These are phyloP conservation scores for Indri indri DNA, from an alignment of 2,113 vertebrate genomes.

Conservation along the genomic window DNA sequence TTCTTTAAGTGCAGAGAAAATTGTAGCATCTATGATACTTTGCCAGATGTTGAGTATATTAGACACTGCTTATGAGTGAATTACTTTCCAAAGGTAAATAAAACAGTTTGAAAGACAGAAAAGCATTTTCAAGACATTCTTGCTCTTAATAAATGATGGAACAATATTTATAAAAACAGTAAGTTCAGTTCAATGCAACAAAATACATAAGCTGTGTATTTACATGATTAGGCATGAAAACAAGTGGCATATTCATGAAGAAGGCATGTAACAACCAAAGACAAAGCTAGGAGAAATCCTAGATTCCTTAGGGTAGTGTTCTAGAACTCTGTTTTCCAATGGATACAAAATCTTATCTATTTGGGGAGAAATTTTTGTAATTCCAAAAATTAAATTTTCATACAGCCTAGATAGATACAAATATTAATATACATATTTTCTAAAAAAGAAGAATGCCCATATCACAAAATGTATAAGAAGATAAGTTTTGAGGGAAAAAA, in stretches of 20 bases:
- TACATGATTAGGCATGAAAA: background rate
- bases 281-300: background rate
- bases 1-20: background rate
- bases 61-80: background rate
- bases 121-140: slow-evolving; percentile 8
- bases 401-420: background rate
- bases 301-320: background rate
- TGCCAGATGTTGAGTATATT: slow-evolving; percentile 20
- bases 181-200: background rate
- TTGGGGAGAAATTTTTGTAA: background rate
- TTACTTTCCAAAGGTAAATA: slow-evolving; percentile 40
- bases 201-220: background rate
- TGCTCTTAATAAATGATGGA: background rate
- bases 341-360: background rate
- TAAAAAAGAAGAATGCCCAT: background rate
- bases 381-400: background rate
- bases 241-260: background rate
- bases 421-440: background rate
- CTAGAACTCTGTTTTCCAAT: background rate
- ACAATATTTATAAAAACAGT: background rate
- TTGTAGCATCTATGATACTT: background rate
- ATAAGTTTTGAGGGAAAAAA: background rate
- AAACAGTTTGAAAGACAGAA: slow-evolving; percentile 10
- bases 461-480: background rate
- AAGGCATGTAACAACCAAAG: background rate